phyloP scores from a whole-genome alignment of 2,113 vertebrate species.

The Polyodon spathula region DNA sequence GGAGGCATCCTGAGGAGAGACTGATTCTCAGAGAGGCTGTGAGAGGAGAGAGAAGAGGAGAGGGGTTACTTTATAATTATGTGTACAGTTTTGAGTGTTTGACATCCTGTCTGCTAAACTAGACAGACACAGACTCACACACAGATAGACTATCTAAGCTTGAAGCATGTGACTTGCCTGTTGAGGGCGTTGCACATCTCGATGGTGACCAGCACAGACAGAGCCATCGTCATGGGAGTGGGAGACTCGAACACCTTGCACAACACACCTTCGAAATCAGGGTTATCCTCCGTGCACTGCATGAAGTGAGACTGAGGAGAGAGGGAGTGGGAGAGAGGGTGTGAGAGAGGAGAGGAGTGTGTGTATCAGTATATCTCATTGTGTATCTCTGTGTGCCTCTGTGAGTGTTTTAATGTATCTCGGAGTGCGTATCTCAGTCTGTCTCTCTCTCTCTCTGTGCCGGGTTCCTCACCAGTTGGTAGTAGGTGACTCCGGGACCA shows the following conservation, averaged over 20 bases:
- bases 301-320: constrained; percentile 77
- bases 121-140: constrained; percentile 1
- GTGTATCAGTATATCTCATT: too few relatives aligned
- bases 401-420: too few relatives aligned
- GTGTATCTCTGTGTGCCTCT: too few relatives aligned
- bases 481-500: constrained; percentile 65
- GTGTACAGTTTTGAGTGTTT: neutral
- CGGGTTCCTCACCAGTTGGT: constrained; percentile 84
- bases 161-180: constrained; percentile 58
- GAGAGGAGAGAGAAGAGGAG: rapidly evolving
- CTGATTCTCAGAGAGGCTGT: constrained; percentile 84
- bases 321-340: neutral
- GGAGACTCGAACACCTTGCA: constrained; percentile 80
- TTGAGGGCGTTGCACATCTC: constrained; percentile 96
- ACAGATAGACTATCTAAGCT: constrained; percentile 5
- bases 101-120: too few relatives aligned
- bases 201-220: constrained; percentile 88
- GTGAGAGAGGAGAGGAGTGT: constrained; percentile 1
- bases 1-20: constrained; percentile 79
- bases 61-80: neutral
- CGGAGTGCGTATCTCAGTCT: too few relatives aligned
- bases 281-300: constrained; percentile 73
- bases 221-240: constrained; percentile 88
- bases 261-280: constrained; percentile 61
- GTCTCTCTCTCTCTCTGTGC: too few relatives aligned